Percentiles rank a stretch among this genome's conserved stretches.
Evolutionary conservation across 2,888 invertebrate species (phyloP).

Genomic region (Brenthis daphne): DNA sequence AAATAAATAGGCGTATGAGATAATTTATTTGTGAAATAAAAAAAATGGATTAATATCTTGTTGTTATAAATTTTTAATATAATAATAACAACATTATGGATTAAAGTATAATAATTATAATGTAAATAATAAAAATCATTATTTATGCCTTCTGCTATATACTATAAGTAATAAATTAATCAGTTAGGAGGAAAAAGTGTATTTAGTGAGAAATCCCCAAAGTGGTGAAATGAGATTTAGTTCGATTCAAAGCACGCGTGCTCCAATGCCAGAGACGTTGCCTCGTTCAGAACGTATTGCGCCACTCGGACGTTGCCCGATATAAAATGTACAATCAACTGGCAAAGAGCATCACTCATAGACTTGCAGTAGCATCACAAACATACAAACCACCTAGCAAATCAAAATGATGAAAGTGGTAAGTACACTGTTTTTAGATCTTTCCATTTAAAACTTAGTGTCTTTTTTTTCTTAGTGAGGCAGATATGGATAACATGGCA

Average conservation of each 20-base stretch:
- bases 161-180: not conserved
- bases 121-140: no score
- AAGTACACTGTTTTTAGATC: slow-evolving; percentile 46
- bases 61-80: no score
- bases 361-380: slow-evolving; percentile 54
- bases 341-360: slow-evolving; percentile 56
- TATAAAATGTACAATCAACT: slow-evolving; percentile 61
- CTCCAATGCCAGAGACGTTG: slow-evolving; percentile 70
- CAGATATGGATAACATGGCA: no score
- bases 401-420: slow-evolving; percentile 75
- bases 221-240: slow-evolving; percentile 44
- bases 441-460: not conserved
- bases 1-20: no score
- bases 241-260: slow-evolving; percentile 67
- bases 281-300: slow-evolving; percentile 55
- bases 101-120: not conserved
- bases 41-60: no score
- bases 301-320: slow-evolving; percentile 47
- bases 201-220: slow-evolving; percentile 48
- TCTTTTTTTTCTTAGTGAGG: no score
- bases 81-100: not conserved
- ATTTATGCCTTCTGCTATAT: not conserved
- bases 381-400: slow-evolving; percentile 43
- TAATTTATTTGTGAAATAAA: no score
- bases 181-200: slow-evolving; percentile 10